Base-by-base conservation (phyloP, 1,140 invertebrate species). In the Venustaconcha ellipsiformis region DNA sequence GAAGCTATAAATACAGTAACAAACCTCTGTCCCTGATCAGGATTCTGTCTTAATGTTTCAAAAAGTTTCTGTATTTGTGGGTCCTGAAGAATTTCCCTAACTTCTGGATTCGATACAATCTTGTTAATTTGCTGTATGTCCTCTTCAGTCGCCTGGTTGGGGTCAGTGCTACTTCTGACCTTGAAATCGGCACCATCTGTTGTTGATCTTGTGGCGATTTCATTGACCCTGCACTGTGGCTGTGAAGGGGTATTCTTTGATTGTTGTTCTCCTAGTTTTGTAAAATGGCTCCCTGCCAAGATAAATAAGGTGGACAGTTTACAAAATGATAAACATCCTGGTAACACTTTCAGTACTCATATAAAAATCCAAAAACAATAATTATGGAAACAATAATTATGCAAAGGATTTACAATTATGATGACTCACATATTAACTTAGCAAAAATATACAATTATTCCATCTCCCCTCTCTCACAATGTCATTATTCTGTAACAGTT, bases 1-100 rank as follows among this genome's bases (percentile, higher is more conserved):
- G 37, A 48, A 48, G 11, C 37, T 48, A 11, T 48, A 48, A 48
- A 48, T 48, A 48, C 4, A 48, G 1, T 48, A 8, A 48, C 37
- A 48, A 48, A 88, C 87, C 82, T 86, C 68, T 87, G 84, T 60
- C 81, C 86, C 68, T 80, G 74, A 55, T 79, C 78, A 20, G 85
- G 85, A 74, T 87, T 76, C 56, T 56, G 80, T 64, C 79, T 79
- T 62, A 87, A 67, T 14, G 64, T 57, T 59, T 83, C 66, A 67
- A 88, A 76, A 14, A 87, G 58, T 18, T 80, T 67, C 74, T 85
- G 83, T 23, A 88, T 79, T 30, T 83, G 67, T 3, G 83, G 79
- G 70, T 88, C 86, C 66, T 84, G 65, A 0, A 88, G 74, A 23
- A 83, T 79, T 23, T 80, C 72, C 67, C 80, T 68, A 3, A 87